Conservation (phyloP, 2,888 invertebrate genomes). For the Beris morrisii region DNA sequence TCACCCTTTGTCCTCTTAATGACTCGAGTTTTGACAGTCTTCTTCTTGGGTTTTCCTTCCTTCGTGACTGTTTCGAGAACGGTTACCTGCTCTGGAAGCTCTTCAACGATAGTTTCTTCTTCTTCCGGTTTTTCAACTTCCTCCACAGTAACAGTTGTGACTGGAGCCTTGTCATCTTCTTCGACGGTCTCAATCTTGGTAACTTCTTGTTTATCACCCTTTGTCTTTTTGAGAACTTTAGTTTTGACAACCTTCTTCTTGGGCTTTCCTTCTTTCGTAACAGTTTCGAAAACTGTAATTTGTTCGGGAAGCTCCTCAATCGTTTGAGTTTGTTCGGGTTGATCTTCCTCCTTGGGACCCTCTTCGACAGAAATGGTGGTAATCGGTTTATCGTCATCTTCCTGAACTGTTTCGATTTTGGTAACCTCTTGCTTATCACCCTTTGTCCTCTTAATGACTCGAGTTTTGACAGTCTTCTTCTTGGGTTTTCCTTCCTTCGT, state of each 20-base stretch:
- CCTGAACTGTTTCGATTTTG: slow-evolving; percentile 49
- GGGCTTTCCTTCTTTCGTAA: slow-evolving; percentile 41
- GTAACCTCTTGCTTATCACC: slow-evolving; percentile 47
- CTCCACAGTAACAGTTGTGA: slow-evolving; percentile 44
- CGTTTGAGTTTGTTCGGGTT: slow-evolving; percentile 45
- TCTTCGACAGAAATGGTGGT: slow-evolving; percentile 48
- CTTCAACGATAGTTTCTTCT: slow-evolving; percentile 13
- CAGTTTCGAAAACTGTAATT: slow-evolving; percentile 47
- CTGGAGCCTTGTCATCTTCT: slow-evolving; percentile 53
- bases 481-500: slow-evolving; percentile 42
- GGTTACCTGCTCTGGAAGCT: slow-evolving; percentile 38
- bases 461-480: slow-evolving; percentile 45
- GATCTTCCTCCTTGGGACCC: slow-evolving; percentile 38
- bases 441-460: slow-evolving; percentile 51
- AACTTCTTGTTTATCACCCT: slow-evolving; percentile 50
- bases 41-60: slow-evolving; percentile 44
- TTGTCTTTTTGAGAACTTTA: slow-evolving; percentile 49
- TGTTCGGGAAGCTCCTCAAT: slow-evolving; percentile 43
- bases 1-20: slow-evolving; percentile 47
- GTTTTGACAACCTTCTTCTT: slow-evolving; percentile 49
- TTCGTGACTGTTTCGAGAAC: slow-evolving; percentile 43
- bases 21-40: slow-evolving; percentile 47
- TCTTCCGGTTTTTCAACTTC: slow-evolving; percentile 39
- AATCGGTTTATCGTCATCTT: slow-evolving; percentile 47
- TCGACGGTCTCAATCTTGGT: slow-evolving; percentile 53